Percentiles rank a stretch among this genome's conserved stretches.
phyloP scores from a whole-genome alignment of 2,888 invertebrate genomes.

The Pachymerium ferrugineum region DNA sequence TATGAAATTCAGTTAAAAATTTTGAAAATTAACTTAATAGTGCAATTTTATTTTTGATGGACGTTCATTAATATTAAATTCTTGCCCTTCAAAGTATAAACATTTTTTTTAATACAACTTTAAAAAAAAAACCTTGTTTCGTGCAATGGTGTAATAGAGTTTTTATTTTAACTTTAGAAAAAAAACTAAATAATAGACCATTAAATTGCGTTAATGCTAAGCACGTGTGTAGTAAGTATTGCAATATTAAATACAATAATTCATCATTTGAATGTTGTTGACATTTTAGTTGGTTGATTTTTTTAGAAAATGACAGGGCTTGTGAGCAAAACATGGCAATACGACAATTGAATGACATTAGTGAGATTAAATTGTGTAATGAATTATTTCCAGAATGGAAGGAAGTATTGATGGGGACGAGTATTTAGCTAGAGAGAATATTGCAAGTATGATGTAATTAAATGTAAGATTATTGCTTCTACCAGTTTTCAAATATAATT shows the following conservation, averaged over 20 bases:
- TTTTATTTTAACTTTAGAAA: neutral
- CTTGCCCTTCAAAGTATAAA: too few species aligned
- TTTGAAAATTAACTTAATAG: neutral
- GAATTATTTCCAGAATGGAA: too few species aligned
- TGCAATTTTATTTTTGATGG: too few species aligned
- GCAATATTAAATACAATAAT: constrained; percentile 13
- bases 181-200: neutral
- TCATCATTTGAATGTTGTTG: constrained; percentile 2
- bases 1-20: neutral
- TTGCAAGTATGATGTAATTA: too few species aligned
- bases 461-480: too few species aligned
- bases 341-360: neutral
- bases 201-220: neutral
- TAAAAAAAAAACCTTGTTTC: too few species aligned
- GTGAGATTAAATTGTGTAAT: neutral
- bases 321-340: neutral
- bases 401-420: too few species aligned
- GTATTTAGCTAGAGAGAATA: too few species aligned
- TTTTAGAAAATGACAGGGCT: constrained; percentile 3
- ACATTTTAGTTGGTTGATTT: neutral
- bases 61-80: too few species aligned
- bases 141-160: neutral
- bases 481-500: too few species aligned
- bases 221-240: neutral
- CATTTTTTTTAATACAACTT: too few species aligned